These are phyloP conservation scores for Tholera decimalis DNA, from an alignment of 2,888 invertebrate genomes.

Conservation along the genomic window DNA sequence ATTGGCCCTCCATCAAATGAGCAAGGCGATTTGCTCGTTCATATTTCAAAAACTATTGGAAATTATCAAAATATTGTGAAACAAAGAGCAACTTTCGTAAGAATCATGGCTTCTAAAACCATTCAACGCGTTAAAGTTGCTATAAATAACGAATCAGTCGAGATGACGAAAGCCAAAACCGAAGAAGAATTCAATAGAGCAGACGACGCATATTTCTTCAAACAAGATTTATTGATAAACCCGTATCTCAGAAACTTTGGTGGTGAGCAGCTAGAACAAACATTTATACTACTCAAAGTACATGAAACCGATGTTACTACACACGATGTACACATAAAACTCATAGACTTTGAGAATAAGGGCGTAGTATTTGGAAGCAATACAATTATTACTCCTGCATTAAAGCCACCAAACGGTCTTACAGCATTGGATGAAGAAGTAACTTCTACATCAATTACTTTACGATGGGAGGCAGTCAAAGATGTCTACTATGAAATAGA, in stretches of 20 bases:
- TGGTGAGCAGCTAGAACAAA: slow-evolving; percentile 70
- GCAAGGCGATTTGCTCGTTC: slow-evolving; percentile 74
- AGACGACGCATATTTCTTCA: slow-evolving; percentile 79
- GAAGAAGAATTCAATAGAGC: slow-evolving; percentile 74
- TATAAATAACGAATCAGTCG: slow-evolving; percentile 74
- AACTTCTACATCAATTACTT: slow-evolving; percentile 72
- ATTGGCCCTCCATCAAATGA: slow-evolving; percentile 73
- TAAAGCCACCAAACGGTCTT: slow-evolving; percentile 72
- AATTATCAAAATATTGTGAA: slow-evolving; percentile 76
- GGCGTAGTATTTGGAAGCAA: slow-evolving; percentile 71
- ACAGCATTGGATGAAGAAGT: slow-evolving; percentile 66
- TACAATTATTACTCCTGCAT: slow-evolving; percentile 52
- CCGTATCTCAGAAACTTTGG: slow-evolving; percentile 74
- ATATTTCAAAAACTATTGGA: slow-evolving; percentile 80
- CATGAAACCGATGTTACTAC: slow-evolving; percentile 75
- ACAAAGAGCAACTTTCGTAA: slow-evolving; percentile 79
- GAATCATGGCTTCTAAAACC: slow-evolving; percentile 77
- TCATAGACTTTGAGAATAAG: slow-evolving; percentile 75
- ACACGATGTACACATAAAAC: slow-evolving; percentile 79
- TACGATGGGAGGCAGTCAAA: slow-evolving; percentile 75
- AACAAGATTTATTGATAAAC: slow-evolving; percentile 77
- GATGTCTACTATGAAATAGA: slow-evolving; percentile 82
- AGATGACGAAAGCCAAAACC: slow-evolving; percentile 71
- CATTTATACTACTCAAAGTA: slow-evolving; percentile 80
- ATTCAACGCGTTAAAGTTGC: slow-evolving; percentile 75